These are phyloP conservation scores for Platycercus adscitus DNA, from an alignment of 2,113 vertebrate species.

Conservation along the genomic window DNA sequence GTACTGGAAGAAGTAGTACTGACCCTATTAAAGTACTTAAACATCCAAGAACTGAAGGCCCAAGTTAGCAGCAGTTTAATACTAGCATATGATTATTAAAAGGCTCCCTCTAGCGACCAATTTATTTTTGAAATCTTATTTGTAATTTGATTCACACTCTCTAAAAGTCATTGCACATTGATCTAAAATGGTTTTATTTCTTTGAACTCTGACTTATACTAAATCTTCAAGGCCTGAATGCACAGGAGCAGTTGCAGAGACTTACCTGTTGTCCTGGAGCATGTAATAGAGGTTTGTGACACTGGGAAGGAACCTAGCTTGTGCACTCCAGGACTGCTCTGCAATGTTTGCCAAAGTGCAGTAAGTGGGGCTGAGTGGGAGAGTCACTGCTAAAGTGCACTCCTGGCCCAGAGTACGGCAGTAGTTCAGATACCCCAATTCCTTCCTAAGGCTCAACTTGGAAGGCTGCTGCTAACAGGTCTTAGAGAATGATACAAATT, in stretches of 20 bases:
- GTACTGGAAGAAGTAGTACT: neutral
- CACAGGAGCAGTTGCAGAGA: neutral
- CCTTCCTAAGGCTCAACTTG: neutral
- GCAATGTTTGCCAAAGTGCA: rapidly evolving
- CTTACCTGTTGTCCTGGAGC: neutral
- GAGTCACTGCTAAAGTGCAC: neutral
- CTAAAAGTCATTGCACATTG: neutral
- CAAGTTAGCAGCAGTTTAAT: rapidly evolving
- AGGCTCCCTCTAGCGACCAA: conserved; percentile 39
- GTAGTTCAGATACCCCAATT: neutral
- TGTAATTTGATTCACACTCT: neutral
- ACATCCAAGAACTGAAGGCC: neutral
- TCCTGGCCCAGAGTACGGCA: neutral
- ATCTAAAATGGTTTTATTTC: neutral
- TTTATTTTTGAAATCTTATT: neutral
- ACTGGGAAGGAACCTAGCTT: rapidly evolving
- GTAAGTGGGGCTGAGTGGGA: rapidly evolving
- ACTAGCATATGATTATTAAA: neutral
- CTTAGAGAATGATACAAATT: neutral
- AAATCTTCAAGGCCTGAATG: neutral
- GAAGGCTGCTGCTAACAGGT: neutral
- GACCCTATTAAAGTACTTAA: rapidly evolving
- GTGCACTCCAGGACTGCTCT: neutral
- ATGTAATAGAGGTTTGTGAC: rapidly evolving
- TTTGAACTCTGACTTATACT: neutral